Evolutionary conservation across 1,140 invertebrate species (phyloP).

Genomic region (Bombus picipes): DNA sequence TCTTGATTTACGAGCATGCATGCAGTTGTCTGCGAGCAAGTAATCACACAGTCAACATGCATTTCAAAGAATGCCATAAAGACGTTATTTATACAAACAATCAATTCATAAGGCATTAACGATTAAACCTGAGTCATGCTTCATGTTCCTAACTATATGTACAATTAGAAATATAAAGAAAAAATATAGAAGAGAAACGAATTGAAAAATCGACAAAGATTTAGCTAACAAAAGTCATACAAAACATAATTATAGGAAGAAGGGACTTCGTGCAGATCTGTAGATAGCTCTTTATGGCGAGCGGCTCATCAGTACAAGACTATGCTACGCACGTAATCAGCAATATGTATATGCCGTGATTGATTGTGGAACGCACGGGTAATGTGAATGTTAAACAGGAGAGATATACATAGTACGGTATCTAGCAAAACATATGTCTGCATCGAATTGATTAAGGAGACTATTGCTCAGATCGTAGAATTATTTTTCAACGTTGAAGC

Average conservation of each 20-base stretch:
- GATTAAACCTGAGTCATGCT: too few species aligned
- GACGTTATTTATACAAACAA: not conserved
- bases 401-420: not conserved
- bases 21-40: conserved; percentile 22
- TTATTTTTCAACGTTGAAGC: not conserved
- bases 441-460: not conserved
- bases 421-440: not conserved
- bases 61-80: not conserved
- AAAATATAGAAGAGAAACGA: not conserved
- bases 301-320: not conserved
- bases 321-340: conserved; percentile 9
- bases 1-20: conserved; percentile 60
- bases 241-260: not conserved
- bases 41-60: not conserved
- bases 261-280: not conserved
- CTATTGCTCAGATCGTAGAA: not conserved
- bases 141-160: too few species aligned
- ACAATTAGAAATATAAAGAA: too few species aligned
- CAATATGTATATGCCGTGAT: conserved; percentile 5
- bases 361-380: conserved; percentile 1
- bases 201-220: not conserved
- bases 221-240: not conserved
- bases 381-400: conserved; percentile 2
- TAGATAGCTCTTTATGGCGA: not conserved
- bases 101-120: too few species aligned